Conservation (phyloP, 2,797 vertebrate genomes). For the Geotrypetes seraphini region DNA sequence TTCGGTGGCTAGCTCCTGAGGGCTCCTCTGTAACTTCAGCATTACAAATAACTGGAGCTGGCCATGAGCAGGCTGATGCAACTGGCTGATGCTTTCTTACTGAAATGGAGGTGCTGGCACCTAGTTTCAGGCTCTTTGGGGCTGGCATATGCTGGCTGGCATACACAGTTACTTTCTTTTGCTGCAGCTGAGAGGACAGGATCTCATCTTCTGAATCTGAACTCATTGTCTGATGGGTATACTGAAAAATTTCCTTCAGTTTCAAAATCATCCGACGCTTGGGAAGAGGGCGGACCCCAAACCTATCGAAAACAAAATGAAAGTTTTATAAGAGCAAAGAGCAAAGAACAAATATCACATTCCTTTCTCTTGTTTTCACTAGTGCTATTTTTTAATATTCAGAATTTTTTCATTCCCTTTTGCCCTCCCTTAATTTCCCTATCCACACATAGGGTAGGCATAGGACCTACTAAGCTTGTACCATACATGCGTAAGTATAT, state of each 20-base stretch:
- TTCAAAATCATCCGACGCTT: slow-evolving; percentile 92
- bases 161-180: accelerated
- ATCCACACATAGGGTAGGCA: too few relatives aligned
- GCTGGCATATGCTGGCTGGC: neutral
- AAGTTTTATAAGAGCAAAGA: neutral
- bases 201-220: slow-evolving; percentile 64
- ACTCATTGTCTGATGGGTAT: slow-evolving; percentile 77
- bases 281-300: slow-evolving; percentile 83
- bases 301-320: slow-evolving; percentile 48
- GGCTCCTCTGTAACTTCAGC: neutral
- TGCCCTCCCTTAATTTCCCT: too few relatives aligned
- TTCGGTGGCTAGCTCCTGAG: neutral
- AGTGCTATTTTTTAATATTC: too few relatives aligned
- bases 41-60: neutral
- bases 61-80: neutral
- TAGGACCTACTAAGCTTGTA: too few relatives aligned
- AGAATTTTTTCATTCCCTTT: too few relatives aligned
- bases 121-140: neutral
- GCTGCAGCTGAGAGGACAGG: slow-evolving; percentile 18
- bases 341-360: too few relatives aligned
- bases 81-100: neutral
- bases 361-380: too few relatives aligned
- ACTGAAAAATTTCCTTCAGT: slow-evolving; percentile 92
- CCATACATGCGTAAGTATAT: too few relatives aligned
- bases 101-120: accelerated